phyloP scores from a whole-genome alignment of 2,797 vertebrate genomes.

The Oophaga sylvatica region DNA sequence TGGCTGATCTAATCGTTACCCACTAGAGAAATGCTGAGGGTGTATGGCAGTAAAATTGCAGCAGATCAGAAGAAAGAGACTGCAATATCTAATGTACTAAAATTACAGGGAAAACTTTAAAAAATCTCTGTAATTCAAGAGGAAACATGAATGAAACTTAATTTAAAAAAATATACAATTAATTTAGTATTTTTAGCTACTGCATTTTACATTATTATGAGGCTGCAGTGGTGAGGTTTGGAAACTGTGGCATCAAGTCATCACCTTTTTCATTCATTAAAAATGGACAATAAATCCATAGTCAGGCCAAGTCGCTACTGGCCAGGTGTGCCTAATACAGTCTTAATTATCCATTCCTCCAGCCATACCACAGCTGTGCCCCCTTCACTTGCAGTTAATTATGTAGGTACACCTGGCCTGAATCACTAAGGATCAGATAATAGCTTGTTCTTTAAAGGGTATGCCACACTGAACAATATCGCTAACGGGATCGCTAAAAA shows the following conservation, averaged over 20 bases:
- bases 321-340: slow-evolving; percentile 18
- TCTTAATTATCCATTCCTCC: neutral
- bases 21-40: neutral
- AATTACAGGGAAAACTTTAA: too few relatives aligned
- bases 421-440: neutral
- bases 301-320: neutral
- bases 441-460: neutral
- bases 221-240: neutral
- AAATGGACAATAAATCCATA: neutral
- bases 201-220: too few relatives aligned
- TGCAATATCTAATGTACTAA: too few relatives aligned
- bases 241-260: neutral
- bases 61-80: neutral
- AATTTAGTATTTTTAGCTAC: too few relatives aligned
- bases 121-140: too few relatives aligned
- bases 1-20: too few relatives aligned
- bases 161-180: too few relatives aligned
- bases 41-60: neutral
- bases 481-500: too few relatives aligned
- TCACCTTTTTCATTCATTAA: neutral
- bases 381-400: slow-evolving; percentile 19
- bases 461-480: too few relatives aligned
- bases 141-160: too few relatives aligned
- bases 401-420: slow-evolving; percentile 11
- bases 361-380: neutral